Evolutionary conservation across 2,888 invertebrate genomes (phyloP), one percentile per base, ranked within the genome.

Genomic region (Podotricha telesiphe): DNA sequence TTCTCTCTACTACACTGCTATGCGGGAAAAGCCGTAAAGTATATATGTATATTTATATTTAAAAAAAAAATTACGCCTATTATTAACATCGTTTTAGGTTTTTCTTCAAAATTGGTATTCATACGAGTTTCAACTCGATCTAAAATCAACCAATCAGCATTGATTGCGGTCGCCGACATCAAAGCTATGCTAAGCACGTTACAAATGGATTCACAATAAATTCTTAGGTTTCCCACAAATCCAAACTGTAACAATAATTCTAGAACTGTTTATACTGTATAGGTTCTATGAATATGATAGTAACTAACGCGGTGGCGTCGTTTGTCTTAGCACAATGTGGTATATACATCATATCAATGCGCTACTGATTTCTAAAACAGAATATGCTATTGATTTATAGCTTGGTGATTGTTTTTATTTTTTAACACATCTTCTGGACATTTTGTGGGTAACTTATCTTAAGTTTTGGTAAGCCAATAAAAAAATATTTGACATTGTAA

Each of bases 151-250:
- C 42, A 42, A 42, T 13, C 42, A 42, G 11, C 15, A 59, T 59
- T 15, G 59, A 59, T 59, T 28, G 20, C 50, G 28, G 48, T 34
- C 19, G 40, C 45, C n/a, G 19, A 53, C 17, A 55, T 53, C 45
- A 22, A 53, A 51, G 51, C 42, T 15, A 22, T 19, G 62, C 48
- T 19, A 62, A 37, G 48, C 34, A 19, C 20, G 15, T 50, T 34
- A 62, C 34, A 48, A 62, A 62, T 62, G 48, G 47, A 13, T 34
- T 11, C 34, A 8, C 62, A 62, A 62, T 62, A 62, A 62, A 62
- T 62, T 50, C 62, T 50, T 20, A 50, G 62, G 48, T 62, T 20
- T 34, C 62, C 50, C 48, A 62, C 62, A 62, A 62, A 50, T 62
- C 50, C 19, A 2, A 37, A 37, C 15, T 34, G 19, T 15, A 37